These are phyloP conservation scores for Ursus arctos DNA, from an alignment of 2,113 vertebrate species.

Conservation along the genomic window DNA sequence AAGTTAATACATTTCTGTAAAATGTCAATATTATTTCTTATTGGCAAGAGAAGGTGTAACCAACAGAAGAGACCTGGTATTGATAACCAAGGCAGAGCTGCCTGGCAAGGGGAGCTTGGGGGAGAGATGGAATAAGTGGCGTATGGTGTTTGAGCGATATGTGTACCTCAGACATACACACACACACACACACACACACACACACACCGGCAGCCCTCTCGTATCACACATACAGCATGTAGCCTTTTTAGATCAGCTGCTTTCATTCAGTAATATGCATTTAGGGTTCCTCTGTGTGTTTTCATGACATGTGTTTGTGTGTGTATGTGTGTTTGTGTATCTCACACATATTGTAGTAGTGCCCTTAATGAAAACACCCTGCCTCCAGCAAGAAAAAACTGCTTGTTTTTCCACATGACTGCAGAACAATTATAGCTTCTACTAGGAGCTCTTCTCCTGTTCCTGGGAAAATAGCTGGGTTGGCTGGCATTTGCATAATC, in stretches of 20 bases:
- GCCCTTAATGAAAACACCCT: slow-evolving; percentile 60
- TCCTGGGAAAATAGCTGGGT: slow-evolving; percentile 93
- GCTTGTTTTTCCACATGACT: slow-evolving; percentile 90
- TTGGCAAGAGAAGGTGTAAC: background rate
- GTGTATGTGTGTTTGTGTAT: slow-evolving; percentile 60
- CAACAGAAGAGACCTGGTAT: background rate
- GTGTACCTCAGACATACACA: background rate
- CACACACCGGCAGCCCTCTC: background rate
- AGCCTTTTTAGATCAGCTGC: background rate
- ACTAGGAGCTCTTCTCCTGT: slow-evolving; percentile 86
- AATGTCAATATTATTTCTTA: background rate
- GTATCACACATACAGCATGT: background rate
- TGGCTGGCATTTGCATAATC: slow-evolving; percentile 93
- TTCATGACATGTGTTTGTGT: background rate
- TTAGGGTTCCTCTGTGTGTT: slow-evolving; percentile 13
- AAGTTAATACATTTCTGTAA: background rate
- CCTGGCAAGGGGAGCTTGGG: background rate
- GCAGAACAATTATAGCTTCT: slow-evolving; percentile 88
- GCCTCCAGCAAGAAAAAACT: slow-evolving; percentile 42
- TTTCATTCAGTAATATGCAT: background rate
- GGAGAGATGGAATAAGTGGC: background rate
- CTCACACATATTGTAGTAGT: slow-evolving; percentile 74
- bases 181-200: background rate
- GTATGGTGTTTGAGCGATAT: slow-evolving; percentile 15
- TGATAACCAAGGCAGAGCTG: slow-evolving; percentile 8